Evolutionary conservation across 2,113 vertebrate species (phyloP).

Genomic region (Typhlomys cinereus): DNA sequence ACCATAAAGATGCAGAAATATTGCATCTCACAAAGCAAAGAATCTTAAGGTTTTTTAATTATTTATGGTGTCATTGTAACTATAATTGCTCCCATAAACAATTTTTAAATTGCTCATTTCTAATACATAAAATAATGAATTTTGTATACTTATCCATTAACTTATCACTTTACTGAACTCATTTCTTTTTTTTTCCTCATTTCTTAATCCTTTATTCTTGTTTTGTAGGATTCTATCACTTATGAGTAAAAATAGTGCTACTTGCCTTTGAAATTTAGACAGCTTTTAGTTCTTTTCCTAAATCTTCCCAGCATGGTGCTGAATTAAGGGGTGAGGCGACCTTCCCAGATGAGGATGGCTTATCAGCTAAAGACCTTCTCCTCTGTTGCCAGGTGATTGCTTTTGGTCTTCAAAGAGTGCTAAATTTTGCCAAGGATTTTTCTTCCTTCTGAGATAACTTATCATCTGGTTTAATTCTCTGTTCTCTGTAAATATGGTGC

Average conservation of each 20-base stretch:
- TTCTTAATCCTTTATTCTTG: neutral
- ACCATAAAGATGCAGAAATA: no score
- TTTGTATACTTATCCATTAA: neutral
- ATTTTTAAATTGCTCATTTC: neutral
- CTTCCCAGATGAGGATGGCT: neutral
- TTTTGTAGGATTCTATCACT: neutral
- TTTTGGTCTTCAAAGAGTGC: neutral
- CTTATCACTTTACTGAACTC: neutral
- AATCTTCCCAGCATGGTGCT: neutral
- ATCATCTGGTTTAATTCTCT: neutral
- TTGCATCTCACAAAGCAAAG: no score
- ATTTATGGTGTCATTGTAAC: neutral
- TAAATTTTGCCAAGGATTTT: conserved; percentile 7
- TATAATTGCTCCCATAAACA: neutral
- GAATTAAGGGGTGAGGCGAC: neutral
- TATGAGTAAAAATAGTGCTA: neutral
- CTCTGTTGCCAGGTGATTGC: neutral
- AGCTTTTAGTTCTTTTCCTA: neutral
- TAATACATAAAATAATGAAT: neutral
- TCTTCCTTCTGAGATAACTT: neutral
- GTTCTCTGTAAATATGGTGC: neutral
- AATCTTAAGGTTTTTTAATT: neutral
- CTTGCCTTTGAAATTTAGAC: neutral
- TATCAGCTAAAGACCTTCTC: neutral
- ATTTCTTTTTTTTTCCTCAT: neutral